Conservation (phyloP, 2,113 vertebrate species). For the Trinectes maculatus region DNA sequence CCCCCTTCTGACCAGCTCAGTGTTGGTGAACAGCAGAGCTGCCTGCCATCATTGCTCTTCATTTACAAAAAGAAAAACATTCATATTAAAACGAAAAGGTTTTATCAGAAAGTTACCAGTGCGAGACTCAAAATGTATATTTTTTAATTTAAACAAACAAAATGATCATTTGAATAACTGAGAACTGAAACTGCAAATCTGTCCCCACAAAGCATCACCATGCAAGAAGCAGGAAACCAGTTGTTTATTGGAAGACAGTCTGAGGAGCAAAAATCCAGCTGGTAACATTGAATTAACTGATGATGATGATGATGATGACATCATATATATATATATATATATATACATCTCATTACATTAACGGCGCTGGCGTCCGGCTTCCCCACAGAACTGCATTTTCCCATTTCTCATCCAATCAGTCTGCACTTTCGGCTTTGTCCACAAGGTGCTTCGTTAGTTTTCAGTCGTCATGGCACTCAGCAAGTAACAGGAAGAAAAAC, state of each 20-base stretch:
- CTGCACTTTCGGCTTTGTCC: no score
- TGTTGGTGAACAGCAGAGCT: not conserved
- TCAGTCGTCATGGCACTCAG: conserved; percentile 52
- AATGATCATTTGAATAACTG: not conserved
- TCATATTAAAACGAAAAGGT: no score
- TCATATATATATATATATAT: no score
- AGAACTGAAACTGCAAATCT: not conserved
- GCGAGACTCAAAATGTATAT: no score
- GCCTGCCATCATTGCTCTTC: conserved; percentile 15
- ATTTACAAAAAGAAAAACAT: no score
- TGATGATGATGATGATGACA: conserved; percentile 71
- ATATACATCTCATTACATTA: conserved; percentile 53
- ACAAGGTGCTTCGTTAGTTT: conserved; percentile 47
- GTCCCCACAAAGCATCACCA: not conserved
- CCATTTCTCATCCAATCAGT: not conserved
- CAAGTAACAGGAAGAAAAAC: conserved; percentile 11
- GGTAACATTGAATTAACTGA: conserved; percentile 54
- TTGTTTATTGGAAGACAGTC: conserved; percentile 81
- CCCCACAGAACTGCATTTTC: conserved; percentile 7
- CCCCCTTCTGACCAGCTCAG: conserved; percentile 28
- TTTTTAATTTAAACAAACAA: no score
- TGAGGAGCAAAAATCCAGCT: conserved; percentile 61
- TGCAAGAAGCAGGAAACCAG: conserved; percentile 50
- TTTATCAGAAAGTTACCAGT: no score
- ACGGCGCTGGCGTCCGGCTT: conserved; percentile 24